These are phyloP conservation scores for Hippocampus guttulatus DNA, from an alignment of 2,113 vertebrate species.

Conservation along the genomic window DNA sequence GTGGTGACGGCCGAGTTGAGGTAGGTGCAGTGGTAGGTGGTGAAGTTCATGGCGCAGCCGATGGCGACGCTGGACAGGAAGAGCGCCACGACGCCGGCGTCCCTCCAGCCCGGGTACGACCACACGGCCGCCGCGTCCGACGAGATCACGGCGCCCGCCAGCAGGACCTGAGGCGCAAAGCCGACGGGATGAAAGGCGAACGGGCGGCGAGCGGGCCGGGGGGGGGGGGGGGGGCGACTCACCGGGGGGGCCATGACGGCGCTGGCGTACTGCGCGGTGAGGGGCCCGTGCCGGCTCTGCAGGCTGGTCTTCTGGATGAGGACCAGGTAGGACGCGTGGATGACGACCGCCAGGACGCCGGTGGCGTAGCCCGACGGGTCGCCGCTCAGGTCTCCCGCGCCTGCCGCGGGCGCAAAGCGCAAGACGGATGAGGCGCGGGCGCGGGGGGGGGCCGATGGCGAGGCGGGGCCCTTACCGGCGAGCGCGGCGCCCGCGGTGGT, in stretches of 20 bases:
- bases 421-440: too few relatives aligned
- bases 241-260: constrained; percentile 86
- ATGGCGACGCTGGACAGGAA: constrained; percentile 84
- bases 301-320: constrained; percentile 91
- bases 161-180: constrained; percentile 75
- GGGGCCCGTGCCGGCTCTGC: constrained; percentile 86
- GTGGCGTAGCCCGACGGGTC: constrained; percentile 91
- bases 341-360: constrained; percentile 86
- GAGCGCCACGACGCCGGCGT: constrained; percentile 81
- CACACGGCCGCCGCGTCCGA: constrained; percentile 88
- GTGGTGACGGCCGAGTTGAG: constrained; percentile 98
- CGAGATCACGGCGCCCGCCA: constrained; percentile 84
- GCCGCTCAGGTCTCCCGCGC: constrained; percentile 90
- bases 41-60: constrained; percentile 99
- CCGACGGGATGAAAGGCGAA: not conserved
- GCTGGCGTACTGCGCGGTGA: constrained; percentile 94
- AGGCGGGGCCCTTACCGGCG: constrained; percentile 75
- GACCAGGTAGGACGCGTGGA: constrained; percentile 93
- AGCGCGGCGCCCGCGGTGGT: constrained; percentile 89
- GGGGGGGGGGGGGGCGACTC: not conserved
- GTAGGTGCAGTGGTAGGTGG: constrained; percentile 96
- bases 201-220: not conserved
- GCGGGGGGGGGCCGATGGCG: not conserved
- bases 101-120: constrained; percentile 88
- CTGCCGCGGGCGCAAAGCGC: constrained; percentile 55